Evolutionary conservation across 2,113 vertebrate species (phyloP), one percentile per base, ranked within the genome.

Genomic region (Varanus komodoensis): DNA sequence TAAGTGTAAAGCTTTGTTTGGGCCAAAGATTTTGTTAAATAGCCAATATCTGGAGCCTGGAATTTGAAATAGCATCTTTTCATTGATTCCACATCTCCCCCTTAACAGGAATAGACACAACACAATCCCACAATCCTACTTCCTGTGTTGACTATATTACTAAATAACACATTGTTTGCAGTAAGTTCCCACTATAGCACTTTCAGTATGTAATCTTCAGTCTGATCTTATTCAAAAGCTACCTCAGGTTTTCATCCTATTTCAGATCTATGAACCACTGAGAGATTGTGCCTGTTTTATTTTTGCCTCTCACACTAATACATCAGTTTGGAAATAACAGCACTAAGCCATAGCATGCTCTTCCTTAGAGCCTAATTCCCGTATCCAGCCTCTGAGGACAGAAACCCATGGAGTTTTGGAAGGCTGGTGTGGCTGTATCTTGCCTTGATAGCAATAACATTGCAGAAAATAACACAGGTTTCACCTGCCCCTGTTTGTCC

Each of bases 251-350:
- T 38, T 50, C 8, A 14, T 32, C 64, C 93, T 88, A 38, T 78
- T 93, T 91, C 87, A 73, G 92, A 0, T 50, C 57, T 29, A 38
- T 27, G 29, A 93, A 54, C 3, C 79, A 34, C 68, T 27, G 1
- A 0, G 92, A 73, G 2, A 74, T 2, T 3, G 0, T 38, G 84
- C 23, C 64, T 21, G 52, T 73, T 68, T 50, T 64, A 73, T n/a
- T 75, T 84, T 57, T 89, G 86, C 92, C 82, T 75, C 69, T 91
- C 29, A 83, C 69, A 78, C 38, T 32, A 77, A 1, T 48, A 89
- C 0, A 73, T 52, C 23, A 38, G 3, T 38, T 52, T 29, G 38
- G 61, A 27, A 86, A 61, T 54, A 86, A 44, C 29, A 69, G 6
- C 48, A 52, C 17, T 54, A 64, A 29, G 21, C 64, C 23, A 57